These are phyloP conservation scores for Perca fluviatilis DNA, from an alignment of 2,113 vertebrate genomes.

Conservation along the genomic window DNA sequence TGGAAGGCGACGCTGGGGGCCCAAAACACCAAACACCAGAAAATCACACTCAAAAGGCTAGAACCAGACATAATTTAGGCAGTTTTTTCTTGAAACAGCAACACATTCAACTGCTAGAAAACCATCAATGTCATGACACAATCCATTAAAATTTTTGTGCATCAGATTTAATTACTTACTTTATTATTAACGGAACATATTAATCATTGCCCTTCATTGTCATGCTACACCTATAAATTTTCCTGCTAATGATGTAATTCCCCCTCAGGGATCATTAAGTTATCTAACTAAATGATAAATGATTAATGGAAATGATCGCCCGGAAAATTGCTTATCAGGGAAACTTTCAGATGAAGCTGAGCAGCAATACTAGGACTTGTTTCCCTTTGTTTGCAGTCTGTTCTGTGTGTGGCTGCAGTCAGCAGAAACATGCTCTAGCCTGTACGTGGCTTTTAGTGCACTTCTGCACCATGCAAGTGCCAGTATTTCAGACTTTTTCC, in stretches of 20 bases:
- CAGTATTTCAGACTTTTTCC: background rate
- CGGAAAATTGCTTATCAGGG: background rate
- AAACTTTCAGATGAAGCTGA: constrained; percentile 13
- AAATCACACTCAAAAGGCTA: background rate
- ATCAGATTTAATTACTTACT: background rate
- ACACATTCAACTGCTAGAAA: background rate
- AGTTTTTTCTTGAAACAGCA: background rate
- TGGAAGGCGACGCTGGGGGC: too few relatives aligned
- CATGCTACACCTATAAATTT: background rate
- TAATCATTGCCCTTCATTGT: background rate
- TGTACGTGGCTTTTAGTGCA: background rate
- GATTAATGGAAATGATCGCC: background rate
- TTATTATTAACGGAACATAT: background rate
- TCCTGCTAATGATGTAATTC: background rate
- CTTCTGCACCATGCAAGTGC: too few relatives aligned
- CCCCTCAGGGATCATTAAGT: background rate
- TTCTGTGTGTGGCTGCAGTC: constrained; percentile 5
- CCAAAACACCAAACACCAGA: too few relatives aligned
- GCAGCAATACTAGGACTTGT: background rate
- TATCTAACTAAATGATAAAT: too few relatives aligned
- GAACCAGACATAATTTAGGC: background rate
- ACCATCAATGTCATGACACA: background rate
- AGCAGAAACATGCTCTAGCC: constrained; percentile 17
- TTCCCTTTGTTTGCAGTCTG: constrained; percentile 19
- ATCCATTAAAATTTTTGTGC: background rate